These are phyloP conservation scores for Peromyscus maniculatus DNA, from an alignment of 2,113 vertebrate genomes.

Conservation along the genomic window DNA sequence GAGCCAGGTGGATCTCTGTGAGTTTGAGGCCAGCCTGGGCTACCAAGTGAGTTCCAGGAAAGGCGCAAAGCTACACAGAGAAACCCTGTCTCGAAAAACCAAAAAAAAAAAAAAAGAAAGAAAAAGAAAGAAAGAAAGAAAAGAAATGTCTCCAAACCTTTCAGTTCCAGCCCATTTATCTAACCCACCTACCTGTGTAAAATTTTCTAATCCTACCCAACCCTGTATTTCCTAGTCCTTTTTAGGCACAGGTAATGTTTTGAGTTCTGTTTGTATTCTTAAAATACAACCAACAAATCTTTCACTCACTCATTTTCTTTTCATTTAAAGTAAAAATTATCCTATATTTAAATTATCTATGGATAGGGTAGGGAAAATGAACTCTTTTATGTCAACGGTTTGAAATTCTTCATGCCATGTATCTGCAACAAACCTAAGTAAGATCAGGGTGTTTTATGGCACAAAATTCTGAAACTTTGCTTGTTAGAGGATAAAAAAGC, in stretches of 20 bases:
- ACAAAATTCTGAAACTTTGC: conserved; percentile 27
- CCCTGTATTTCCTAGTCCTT: neutral
- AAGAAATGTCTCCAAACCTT: neutral
- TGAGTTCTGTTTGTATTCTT: conserved; percentile 20
- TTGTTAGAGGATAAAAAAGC: conserved; percentile 17
- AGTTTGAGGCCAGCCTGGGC: too few species aligned
- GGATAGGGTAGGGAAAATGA: conserved; percentile 11
- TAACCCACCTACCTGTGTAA: neutral
- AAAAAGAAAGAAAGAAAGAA: neutral
- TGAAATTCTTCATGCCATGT: conserved; percentile 48
- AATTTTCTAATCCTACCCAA: neutral
- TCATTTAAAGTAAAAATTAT: conserved; percentile 38
- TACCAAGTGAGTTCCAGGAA: too few species aligned
- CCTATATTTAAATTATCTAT: neutral
- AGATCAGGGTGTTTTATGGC: conserved; percentile 16
- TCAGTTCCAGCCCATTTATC: neutral
- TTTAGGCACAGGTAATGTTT: neutral
- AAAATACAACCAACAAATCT: neutral
- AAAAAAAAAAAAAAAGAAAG: too few species aligned
- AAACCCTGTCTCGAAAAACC: too few species aligned
- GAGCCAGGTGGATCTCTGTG: too few species aligned
- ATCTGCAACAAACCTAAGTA: conserved; percentile 47
- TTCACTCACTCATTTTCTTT: conserved; percentile 41
- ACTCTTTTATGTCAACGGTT: neutral
- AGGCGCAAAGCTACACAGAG: too few species aligned